These are phyloP conservation scores for Alaudala cheleensis DNA, from an alignment of 2,113 vertebrate species.

Conservation along the genomic window DNA sequence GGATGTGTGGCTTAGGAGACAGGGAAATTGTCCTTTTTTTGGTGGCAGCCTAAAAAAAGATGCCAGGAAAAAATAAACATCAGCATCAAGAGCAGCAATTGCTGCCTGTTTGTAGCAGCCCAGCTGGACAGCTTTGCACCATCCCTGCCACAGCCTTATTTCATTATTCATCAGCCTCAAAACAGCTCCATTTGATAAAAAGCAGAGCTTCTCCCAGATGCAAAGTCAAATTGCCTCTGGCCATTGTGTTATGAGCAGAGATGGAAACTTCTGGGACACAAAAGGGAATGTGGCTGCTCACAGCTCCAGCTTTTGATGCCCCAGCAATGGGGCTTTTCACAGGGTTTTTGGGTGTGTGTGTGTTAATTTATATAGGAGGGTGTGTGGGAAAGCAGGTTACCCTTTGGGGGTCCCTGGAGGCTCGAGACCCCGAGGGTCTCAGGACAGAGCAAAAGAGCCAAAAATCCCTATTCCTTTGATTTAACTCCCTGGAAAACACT, in stretches of 20 bases:
- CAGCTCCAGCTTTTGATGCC: neutral
- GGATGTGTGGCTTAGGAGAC: neutral
- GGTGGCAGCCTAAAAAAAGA: neutral
- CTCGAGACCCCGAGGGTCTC: too few species aligned
- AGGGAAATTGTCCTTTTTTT: neutral
- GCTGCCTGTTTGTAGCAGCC: neutral
- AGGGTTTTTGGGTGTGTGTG: neutral
- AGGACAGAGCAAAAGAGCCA: too few species aligned
- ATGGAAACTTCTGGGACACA: neutral
- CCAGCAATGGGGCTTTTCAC: neutral
- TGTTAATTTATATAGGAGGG: neutral
- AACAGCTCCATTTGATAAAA: neutral
- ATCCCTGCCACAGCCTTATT: neutral
- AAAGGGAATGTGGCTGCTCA: neutral
- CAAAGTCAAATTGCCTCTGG: neutral
- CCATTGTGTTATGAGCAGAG: neutral
- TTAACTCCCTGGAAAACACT: too few species aligned
- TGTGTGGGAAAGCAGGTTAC: too few species aligned
- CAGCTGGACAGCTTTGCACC: neutral
- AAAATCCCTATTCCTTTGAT: too few species aligned
- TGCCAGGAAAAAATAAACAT: neutral
- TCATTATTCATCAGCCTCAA: neutral
- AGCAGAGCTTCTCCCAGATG: neutral
- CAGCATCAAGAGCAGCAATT: neutral
- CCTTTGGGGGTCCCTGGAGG: too few species aligned